Evolutionary conservation across 2,888 invertebrate species (phyloP), one percentile per base, ranked within the genome.

Genomic region (Drosophila cognata): DNA sequence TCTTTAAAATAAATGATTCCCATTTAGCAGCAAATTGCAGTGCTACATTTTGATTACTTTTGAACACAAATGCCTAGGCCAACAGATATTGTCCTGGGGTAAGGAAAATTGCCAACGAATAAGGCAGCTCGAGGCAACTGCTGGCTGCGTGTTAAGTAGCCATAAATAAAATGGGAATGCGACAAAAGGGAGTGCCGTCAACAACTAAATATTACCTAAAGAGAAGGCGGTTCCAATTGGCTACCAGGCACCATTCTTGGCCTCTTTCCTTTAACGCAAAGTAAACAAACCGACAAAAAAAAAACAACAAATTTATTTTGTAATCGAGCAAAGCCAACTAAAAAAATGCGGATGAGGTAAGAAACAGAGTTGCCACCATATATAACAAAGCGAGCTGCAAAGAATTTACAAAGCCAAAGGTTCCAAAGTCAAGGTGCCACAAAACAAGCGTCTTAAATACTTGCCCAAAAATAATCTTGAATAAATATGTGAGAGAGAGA

Each of bases 381-480:
- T 25, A 53, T 1, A 0, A 0, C 13, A 58, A 56, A n/a, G 18
- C 18, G 7, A 18, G 21, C n/a, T 21, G 13, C 0, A 31, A 56
- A 46, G 41, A 35, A 71, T 38, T 25, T 52, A 38, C 31, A 38
- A 8, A 58, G 62, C 43, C 21, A 10, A 53, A n/a, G 41, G 31
- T 57, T 29, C 5, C 29, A 11, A 63, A 52, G 33, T 31, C 41
- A 25, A 56, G 28, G 56, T 41, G 11, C 7, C 29, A 58, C 13
- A 65, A 59, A 70, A 50, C 48, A 31, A 33, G 33, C 35, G 38
- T 58, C 69, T 74, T 65, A 60, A 74, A 74, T 70, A 79, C 73
- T 65, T 77, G 59, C 63, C 65, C 65, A 60, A 84, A 62, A 56
- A 66, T 74, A 86, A 86, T 64, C 79, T 77, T 77, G 74, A 75